Conservation (phyloP, 2,113 vertebrate species). For the Lagopus leucura region DNA sequence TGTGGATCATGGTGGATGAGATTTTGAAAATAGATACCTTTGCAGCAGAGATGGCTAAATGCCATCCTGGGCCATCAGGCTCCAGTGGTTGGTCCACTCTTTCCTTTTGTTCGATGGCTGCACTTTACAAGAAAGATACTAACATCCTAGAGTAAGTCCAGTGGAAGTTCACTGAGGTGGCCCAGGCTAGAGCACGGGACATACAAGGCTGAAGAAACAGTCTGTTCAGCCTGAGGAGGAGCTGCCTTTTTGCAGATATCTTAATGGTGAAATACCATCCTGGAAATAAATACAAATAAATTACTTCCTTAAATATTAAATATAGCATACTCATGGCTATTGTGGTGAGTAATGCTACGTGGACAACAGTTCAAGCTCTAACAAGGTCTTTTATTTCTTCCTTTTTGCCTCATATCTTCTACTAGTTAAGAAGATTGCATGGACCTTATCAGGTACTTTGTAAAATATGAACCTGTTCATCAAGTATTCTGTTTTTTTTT, state of each 20-base stretch:
- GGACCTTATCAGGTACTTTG: neutral
- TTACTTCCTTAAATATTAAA: neutral
- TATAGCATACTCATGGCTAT: accelerated
- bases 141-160: neutral
- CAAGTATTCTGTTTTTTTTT: neutral
- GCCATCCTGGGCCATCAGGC: accelerated
- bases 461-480: neutral
- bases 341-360: neutral
- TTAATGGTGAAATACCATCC: neutral
- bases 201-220: neutral
- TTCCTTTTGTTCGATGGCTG: neutral
- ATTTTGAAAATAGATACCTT: neutral
- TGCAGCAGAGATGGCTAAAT: neutral
- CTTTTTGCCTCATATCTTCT: neutral
- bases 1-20: neutral
- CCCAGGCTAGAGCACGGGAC: neutral
- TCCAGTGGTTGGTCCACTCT: neutral
- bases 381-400: neutral
- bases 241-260: neutral
- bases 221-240: neutral
- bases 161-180: neutral
- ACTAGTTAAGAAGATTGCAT: neutral
- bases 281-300: neutral
- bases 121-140: neutral
- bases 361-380: neutral